A percentile compares a stretch with the other conserved stretches of the same genome.
Conservation (phyloP, 2,888 invertebrate genomes). For the Andrena bicolor region DNA sequence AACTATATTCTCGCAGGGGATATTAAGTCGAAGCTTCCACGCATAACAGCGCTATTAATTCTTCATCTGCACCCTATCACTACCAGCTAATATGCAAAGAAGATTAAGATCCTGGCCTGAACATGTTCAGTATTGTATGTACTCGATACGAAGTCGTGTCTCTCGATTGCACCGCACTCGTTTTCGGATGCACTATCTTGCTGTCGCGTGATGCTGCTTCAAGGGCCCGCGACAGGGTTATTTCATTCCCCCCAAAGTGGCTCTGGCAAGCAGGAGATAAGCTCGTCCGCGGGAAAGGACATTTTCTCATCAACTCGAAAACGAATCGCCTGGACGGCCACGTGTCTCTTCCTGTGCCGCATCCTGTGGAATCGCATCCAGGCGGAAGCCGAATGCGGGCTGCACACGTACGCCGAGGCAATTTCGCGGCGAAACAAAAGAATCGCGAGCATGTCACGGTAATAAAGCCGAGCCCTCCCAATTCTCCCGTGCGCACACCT, state of each 20-base stretch:
- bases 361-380: constrained; percentile 35
- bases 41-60: constrained; percentile 23
- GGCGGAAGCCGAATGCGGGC: constrained; percentile 10
- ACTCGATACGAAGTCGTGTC: not conserved
- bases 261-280: constrained; percentile 50
- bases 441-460: constrained; percentile 52
- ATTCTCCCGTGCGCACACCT: constrained; percentile 38
- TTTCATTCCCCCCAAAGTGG: constrained; percentile 44
- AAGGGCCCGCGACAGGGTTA: constrained; percentile 32
- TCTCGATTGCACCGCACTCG: constrained; percentile 5
- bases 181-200: not conserved
- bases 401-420: constrained; percentile 52
- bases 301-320: constrained; percentile 60
- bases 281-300: constrained; percentile 48
- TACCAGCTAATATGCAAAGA: constrained; percentile 43
- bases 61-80: not conserved
- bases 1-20: not conserved
- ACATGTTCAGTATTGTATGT: not conserved
- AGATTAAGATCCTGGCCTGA: constrained; percentile 29
- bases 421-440: constrained; percentile 63
- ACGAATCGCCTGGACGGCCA: constrained; percentile 49
- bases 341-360: constrained; percentile 32
- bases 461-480: constrained; percentile 61
- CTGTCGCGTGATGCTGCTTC: not conserved
- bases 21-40: constrained; percentile 16